Evolutionary conservation across 64 coral and sea anemone species (phyloP).

Genomic region (Pocillopora verrucosa): DNA sequence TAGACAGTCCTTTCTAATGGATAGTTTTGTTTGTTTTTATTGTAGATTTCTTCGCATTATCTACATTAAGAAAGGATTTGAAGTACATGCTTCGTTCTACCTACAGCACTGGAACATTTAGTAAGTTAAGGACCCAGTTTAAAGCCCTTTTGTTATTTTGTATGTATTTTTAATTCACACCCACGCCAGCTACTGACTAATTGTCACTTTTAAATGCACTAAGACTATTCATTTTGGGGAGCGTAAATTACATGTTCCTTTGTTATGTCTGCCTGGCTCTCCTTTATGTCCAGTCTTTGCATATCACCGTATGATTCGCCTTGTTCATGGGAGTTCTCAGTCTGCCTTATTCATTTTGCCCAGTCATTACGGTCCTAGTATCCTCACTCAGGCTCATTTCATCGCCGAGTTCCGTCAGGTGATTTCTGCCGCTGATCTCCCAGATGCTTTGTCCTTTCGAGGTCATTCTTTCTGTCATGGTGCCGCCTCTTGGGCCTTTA

Average conservation of each 20-base stretch:
- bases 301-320: background rate
- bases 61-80: background rate
- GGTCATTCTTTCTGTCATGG: slow-evolving; percentile 48
- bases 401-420: background rate
- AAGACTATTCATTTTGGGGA: slow-evolving; percentile 50
- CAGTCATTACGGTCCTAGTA: background rate
- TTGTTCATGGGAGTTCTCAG: background rate
- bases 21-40: slow-evolving; percentile 14
- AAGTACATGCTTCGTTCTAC: background rate
- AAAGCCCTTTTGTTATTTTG: slow-evolving; percentile 39
- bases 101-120: slow-evolving; percentile 34
- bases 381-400: background rate
- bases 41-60: slow-evolving; percentile 3
- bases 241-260: slow-evolving; percentile 16
- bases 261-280: slow-evolving; percentile 2
- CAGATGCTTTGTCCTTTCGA: background rate
- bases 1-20: slow-evolving; percentile 1
- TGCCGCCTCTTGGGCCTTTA: slow-evolving; percentile 29
- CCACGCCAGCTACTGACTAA: background rate
- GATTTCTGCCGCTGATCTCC: background rate
- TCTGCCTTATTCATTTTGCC: slow-evolving; percentile 21
- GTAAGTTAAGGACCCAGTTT: slow-evolving; percentile 46
- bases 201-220: slow-evolving; percentile 33
- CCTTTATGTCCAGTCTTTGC: slow-evolving; percentile 33
- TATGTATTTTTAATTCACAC: slow-evolving; percentile 21